These are phyloP conservation scores for Engraulis encrasicolus DNA, from an alignment of 2,113 vertebrate genomes.

Conservation along the genomic window DNA sequence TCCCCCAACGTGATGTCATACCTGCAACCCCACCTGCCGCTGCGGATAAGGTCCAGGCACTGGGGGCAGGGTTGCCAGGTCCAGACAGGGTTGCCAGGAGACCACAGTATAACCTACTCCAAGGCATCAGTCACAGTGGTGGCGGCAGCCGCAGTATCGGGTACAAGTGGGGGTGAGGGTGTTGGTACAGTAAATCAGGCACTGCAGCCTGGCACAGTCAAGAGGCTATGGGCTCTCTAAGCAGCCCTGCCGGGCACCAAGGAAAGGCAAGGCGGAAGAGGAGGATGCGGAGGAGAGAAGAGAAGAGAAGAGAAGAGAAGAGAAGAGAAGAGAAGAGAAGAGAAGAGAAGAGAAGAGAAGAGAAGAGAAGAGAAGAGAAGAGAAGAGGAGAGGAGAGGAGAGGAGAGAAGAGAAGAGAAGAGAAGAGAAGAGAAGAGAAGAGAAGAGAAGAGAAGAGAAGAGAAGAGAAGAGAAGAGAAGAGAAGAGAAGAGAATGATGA, in stretches of 20 bases:
- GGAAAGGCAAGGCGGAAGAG: neutral
- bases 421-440: too few relatives aligned
- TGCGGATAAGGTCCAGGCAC: constrained; percentile 54
- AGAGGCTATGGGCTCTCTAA: neutral
- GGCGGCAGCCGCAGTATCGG: constrained; percentile 1
- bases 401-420: too few relatives aligned
- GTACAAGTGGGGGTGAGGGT: neutral
- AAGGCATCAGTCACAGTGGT: neutral
- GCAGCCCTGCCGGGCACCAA: neutral
- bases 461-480: neutral
- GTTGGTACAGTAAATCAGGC: neutral
- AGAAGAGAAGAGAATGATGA: constrained; percentile 21
- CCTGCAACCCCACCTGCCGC: constrained; percentile 49
- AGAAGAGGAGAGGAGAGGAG: too few relatives aligned
- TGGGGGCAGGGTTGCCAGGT: constrained; percentile 30
- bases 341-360: too few relatives aligned
- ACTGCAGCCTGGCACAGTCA: neutral
- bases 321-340: constrained; percentile 19
- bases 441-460: too few relatives aligned
- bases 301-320: constrained; percentile 25
- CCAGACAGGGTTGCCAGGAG: constrained; percentile 21
- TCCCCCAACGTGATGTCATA: too few relatives aligned
- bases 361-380: too few relatives aligned
- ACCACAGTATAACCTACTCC: too few relatives aligned
- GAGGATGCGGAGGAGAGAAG: neutral